Conservation (phyloP, 1,140 invertebrate species). For the Saccostrea echinata region DNA sequence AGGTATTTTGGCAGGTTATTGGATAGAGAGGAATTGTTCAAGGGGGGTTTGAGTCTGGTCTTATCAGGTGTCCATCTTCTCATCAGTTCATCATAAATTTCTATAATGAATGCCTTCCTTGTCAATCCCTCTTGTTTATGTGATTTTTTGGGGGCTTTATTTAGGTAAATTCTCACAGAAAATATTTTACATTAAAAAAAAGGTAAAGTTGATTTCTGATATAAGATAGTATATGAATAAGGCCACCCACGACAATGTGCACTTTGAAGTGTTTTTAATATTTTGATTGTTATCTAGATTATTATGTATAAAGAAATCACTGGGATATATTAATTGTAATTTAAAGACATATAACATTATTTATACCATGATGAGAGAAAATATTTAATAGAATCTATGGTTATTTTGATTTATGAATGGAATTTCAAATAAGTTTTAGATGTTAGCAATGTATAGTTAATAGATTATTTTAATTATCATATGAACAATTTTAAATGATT, state of each 20-base stretch:
- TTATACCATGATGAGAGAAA: no score
- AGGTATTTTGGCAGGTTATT: background rate
- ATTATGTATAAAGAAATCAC: no score
- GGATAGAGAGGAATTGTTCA: background rate
- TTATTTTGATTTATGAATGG: no score
- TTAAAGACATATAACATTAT: no score
- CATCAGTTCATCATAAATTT: constrained; percentile 28
- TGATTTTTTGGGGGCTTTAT: background rate
- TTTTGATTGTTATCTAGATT: no score
- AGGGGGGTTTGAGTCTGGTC: background rate
- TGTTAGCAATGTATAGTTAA: no score
- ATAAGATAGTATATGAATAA: background rate
- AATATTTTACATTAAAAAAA: background rate
- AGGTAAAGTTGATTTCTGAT: constrained; percentile 5
- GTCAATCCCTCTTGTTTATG: constrained; percentile 22
- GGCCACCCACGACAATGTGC: background rate
- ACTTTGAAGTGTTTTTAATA: background rate
- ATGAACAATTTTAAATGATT: no score
- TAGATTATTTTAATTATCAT: no score
- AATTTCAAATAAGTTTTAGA: no score
- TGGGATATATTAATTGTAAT: no score
- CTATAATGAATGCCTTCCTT: background rate
- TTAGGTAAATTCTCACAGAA: background rate
- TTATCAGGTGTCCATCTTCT: constrained; percentile 27
- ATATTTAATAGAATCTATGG: no score